These are phyloP conservation scores for Apaloderma vittatum DNA, from an alignment of 2,113 vertebrate genomes.

Conservation along the genomic window DNA sequence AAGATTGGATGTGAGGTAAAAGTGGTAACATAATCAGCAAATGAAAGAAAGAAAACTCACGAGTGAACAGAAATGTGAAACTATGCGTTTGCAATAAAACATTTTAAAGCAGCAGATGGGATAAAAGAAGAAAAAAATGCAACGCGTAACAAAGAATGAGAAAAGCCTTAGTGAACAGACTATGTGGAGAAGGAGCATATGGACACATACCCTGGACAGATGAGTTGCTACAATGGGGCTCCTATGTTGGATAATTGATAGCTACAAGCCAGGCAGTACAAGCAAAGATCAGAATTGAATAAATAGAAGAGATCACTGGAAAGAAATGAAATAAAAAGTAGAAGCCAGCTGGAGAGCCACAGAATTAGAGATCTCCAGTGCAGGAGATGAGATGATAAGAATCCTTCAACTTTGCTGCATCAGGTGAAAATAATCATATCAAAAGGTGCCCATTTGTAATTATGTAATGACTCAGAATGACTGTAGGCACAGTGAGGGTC, in stretches of 20 bases:
- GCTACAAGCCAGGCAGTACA: background rate
- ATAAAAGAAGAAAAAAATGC: background rate
- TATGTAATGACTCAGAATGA: background rate
- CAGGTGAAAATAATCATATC: background rate
- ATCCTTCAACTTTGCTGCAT: background rate
- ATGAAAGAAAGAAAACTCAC: background rate
- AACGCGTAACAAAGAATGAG: background rate
- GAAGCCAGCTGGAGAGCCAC: background rate
- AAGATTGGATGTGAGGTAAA: background rate
- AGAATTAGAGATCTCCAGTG: background rate
- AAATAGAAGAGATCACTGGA: background rate
- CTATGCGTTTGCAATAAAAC: background rate
- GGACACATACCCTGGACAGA: background rate
- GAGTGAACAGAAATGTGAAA: background rate
- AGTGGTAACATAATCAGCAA: background rate
- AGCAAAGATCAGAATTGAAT: background rate
- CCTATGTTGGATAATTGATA: background rate
- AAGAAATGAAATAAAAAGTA: background rate
- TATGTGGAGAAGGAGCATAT: background rate
- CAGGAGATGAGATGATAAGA: background rate
- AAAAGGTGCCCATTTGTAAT: background rate
- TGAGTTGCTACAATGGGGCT: background rate
- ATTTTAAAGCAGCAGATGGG: background rate
- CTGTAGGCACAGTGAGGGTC: background rate
- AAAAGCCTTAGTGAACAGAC: background rate